phyloP scores from a whole-genome alignment of 2,888 invertebrate genomes.

The Pandemis corylana region DNA sequence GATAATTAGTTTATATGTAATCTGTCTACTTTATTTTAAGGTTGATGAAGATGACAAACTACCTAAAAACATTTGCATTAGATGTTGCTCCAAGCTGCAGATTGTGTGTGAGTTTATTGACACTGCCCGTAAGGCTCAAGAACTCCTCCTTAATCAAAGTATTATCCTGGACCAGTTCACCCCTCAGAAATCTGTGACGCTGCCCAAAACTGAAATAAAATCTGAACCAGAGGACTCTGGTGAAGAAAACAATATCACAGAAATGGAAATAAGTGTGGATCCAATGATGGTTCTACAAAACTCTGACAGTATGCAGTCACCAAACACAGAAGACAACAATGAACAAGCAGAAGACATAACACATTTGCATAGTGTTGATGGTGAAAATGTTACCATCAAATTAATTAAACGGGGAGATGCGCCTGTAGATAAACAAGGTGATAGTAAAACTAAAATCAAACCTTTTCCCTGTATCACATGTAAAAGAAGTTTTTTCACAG shows the following conservation, averaged over 20 bases:
- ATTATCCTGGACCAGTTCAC: slow-evolving; percentile 77
- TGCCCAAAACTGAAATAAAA: slow-evolving; percentile 50
- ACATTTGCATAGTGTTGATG: slow-evolving; percentile 59
- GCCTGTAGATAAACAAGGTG: slow-evolving; percentile 41
- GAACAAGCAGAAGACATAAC: slow-evolving; percentile 59
- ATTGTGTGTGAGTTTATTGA: slow-evolving; percentile 88
- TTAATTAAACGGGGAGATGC: slow-evolving; percentile 61
- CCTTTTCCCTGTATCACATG: slow-evolving; percentile 85
- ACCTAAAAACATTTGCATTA: slow-evolving; percentile 88
- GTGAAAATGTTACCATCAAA: slow-evolving; percentile 65
- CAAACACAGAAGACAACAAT: slow-evolving; percentile 46
- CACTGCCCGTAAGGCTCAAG: slow-evolving; percentile 87
- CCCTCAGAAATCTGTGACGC: slow-evolving; percentile 48
- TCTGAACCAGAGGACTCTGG: slow-evolving; percentile 48
- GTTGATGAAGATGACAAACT: slow-evolving; percentile 87
- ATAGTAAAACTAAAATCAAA: slow-evolving; percentile 60
- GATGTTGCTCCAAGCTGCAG: slow-evolving; percentile 87
- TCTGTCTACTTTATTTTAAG: slow-evolving; percentile 64
- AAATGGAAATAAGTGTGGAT: slow-evolving; percentile 89
- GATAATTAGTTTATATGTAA: not conserved
- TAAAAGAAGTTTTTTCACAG: slow-evolving; percentile 82
- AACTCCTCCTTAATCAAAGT: slow-evolving; percentile 74
- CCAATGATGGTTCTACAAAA: slow-evolving; percentile 88
- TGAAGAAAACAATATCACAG: slow-evolving; percentile 68
- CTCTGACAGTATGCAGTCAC: slow-evolving; percentile 69